Base-by-base conservation (phyloP, 1,140 invertebrate species). In the Eueides isabella region DNA sequence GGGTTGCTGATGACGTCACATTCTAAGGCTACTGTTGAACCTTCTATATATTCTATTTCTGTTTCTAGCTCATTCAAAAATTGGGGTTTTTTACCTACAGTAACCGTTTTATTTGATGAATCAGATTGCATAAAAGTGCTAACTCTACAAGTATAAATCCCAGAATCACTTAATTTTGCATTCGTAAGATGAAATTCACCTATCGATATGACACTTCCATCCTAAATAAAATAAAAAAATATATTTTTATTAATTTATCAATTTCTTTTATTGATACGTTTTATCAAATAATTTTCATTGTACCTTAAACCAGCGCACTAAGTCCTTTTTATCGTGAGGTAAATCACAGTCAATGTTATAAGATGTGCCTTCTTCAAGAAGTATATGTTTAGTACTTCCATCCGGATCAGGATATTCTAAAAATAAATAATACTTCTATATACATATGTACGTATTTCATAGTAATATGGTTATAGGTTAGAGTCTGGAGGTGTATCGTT, bases 141-240 rank as follows among this genome's bases (percentile, higher is more conserved):
- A 11, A 68, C 12, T 35, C 72, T 28, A 61, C 72, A 74, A 5
- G 28, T 68, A 33, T 74, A 74, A 12, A 67, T 11, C 5, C 72
- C 72, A 14, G 72, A 62, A 63, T 74, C 55, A 16, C 19, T 31
- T 23, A 29, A 14, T 63, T 67, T 44, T 2, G 61, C 64, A 23
- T 61, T 38, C 1, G 23, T 31, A 12, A 68, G n/a, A 35, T 23
- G 31, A n/a, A 68, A 14, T n/a, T 63, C 23, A 2, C 66, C 72
- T 19, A n/a, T n/a, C 12, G 19, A 28, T 31, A 31, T 63, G 61
- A 63, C 33, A 26, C 28, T 62, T 1, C 48, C 64, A 41, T 72
- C 30, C 71, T 72, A 26, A 69, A n/a, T n/a, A 69, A 61, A 69
- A 61, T 19, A n/a, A n/a, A 63, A 63, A 63, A 63, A 63, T 30